Base-by-base conservation (phyloP, 2,888 invertebrate species). In the Dermolepida albohirtum region DNA sequence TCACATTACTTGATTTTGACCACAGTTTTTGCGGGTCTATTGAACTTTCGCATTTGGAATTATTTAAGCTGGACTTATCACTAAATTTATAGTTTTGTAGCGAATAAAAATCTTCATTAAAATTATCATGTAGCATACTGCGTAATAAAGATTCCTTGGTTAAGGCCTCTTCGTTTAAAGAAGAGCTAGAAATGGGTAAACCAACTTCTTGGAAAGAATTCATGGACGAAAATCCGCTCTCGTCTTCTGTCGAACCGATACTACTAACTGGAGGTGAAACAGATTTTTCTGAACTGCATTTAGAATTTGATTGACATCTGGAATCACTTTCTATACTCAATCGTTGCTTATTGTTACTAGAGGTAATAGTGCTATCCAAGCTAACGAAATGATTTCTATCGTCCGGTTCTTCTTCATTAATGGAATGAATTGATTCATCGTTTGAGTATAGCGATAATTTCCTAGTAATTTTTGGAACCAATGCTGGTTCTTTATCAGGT, bases 141-240 rank as follows among this genome's bases (percentile, higher is more conserved):
- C 76, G 75, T 5, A 80, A 73, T n/a, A 80, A 71, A 2, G 76
- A 75, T 50, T 76, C 79, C 68, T 79, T 79, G 11, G 68, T 72
- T 76, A 63, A 54, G 5, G 66, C 62, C 27, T 72, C 74, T 66
- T 75, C 75, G 16, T 71, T 70, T 70, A 73, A 72, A n/a, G 77
- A 77, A 27, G 79, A 78, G 70, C 78, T 77, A n/a, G 78, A 71
- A 29, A 79, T 22, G 5, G 92, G 92, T 76, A 93, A 84, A 10
- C 92, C 92, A 52, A 93, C 89, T 78, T 94, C 93, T 83, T 93
- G 92, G 79, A 93, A 93, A 6, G 93, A 93, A 81, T 89, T 93
- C 87, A 94, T 91, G 7, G 93, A 93, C 11, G 93, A 93, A 82
- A 94, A 94, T 29, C 94, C 94, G 78, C 93, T 94, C 81, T 94